Evolutionary conservation across 2,797 vertebrate genomes (phyloP).

Genomic region (Philypnodon macrostomus): DNA sequence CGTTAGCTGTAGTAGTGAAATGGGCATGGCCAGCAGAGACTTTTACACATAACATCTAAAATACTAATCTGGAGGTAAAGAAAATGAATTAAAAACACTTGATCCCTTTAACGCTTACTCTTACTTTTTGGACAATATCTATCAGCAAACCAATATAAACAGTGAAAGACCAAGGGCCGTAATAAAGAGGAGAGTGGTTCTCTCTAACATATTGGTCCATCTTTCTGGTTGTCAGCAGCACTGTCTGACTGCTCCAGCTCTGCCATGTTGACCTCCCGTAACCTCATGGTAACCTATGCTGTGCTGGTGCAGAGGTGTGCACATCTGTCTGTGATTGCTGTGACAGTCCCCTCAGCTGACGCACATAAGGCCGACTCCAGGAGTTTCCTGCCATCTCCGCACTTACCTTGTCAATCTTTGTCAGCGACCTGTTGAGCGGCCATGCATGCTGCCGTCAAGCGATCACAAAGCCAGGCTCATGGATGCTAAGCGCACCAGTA

Average conservation of each 20-base stretch:
- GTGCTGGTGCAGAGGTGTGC: slow-evolving; percentile 43
- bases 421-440: slow-evolving; percentile 41
- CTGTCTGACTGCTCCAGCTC: slow-evolving; percentile 48
- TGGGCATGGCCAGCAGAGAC: too few relatives aligned
- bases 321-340: slow-evolving; percentile 40
- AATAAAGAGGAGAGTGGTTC: slow-evolving; percentile 43
- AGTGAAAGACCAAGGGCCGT: slow-evolving; percentile 30
- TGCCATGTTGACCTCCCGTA: slow-evolving; percentile 46
- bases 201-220: slow-evolving; percentile 46
- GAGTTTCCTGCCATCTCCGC: slow-evolving; percentile 45
- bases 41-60: too few relatives aligned
- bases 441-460: slow-evolving; percentile 43
- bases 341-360: slow-evolving; percentile 53
- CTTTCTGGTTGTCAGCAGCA: slow-evolving; percentile 59
- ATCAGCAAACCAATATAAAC: slow-evolving; percentile 8
- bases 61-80: too few relatives aligned
- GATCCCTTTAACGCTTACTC: too few relatives aligned
- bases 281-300: slow-evolving; percentile 63
- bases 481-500: slow-evolving; percentile 10
- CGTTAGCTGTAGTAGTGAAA: too few relatives aligned
- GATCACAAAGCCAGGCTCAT: slow-evolving; percentile 26
- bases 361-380: slow-evolving; percentile 35
- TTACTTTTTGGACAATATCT: too few relatives aligned
- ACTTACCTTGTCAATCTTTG: slow-evolving; percentile 40
- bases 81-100: too few relatives aligned